These are phyloP conservation scores for Brachyopa scutellaris DNA, from an alignment of 2,888 invertebrate species.

Conservation along the genomic window DNA sequence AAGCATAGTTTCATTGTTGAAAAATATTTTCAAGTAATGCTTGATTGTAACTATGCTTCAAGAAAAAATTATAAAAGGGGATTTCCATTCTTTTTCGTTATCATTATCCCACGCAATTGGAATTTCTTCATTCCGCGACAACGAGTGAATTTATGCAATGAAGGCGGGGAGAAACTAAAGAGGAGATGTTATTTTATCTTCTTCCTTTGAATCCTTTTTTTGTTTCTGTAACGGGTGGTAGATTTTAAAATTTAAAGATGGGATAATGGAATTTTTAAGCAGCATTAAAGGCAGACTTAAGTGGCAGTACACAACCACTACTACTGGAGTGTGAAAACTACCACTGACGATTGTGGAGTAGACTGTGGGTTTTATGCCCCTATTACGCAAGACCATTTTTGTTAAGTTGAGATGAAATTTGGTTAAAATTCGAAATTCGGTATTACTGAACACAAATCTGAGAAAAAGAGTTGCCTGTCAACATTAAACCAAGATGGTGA, in stretches of 20 bases:
- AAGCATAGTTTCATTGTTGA: neutral
- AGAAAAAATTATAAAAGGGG: neutral
- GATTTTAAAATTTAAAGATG: conserved; percentile 1
- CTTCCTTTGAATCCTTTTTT: neutral
- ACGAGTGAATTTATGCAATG: conserved; percentile 27
- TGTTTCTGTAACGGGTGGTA: neutral
- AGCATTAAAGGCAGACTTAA: neutral
- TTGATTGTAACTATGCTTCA: neutral
- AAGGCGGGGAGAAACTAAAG: neutral
- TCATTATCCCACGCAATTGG: neutral
- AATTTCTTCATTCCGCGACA: conserved; percentile 12
- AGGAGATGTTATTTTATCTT: neutral
- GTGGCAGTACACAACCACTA: neutral
- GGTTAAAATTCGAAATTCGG: too few species aligned
- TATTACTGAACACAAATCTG: too few species aligned
- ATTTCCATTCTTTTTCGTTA: neutral
- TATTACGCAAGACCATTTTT: too few species aligned
- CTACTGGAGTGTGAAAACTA: neutral
- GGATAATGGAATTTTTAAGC: conserved; percentile 15
- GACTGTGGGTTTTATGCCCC: too few species aligned
- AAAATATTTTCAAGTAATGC: too few species aligned
- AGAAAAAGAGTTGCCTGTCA: too few species aligned
- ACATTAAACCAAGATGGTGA: too few species aligned
- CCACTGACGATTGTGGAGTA: neutral
- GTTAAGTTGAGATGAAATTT: too few species aligned